Evolutionary conservation across 1,140 invertebrate species (phyloP), one percentile per base, ranked within the genome.

Genomic region (Tribolium madens): DNA sequence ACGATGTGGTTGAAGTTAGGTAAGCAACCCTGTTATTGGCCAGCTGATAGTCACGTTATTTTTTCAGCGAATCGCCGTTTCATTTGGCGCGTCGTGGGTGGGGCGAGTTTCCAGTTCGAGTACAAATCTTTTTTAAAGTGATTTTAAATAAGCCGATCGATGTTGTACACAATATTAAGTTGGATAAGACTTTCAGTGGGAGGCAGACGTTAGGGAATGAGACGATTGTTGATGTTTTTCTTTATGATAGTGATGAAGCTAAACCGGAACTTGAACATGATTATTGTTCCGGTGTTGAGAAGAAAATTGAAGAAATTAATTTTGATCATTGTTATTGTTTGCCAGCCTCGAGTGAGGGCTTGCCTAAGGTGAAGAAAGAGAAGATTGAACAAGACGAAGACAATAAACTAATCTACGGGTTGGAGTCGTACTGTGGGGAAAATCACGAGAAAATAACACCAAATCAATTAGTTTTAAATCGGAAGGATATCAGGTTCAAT

Each of bases 91-190:
- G 95, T 50, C 88, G 94, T 60, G 96, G 96, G 13, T 97, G 96
- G 96, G 96, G 96, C 10, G 95, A 97, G 87, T 97, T 97, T 88
- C 93, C 94, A 0, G 87, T 96, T 12, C 87, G 92, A 76, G 90
- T 96, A 5, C 93, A 95, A 83, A 85, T 97, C 5, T 93, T 93
- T 86, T 97, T 97, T 83, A 89, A 91, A 50, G 91, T 93, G 81
- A 80, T 86, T 2, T 83, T 91, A 7, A 95, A 97, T 83, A 94
- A 95, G 82, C 93, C 94, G 0, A 89, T 95, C 2, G 91, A 94
- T 81, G 86, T 97, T 3, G 90, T 94, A 76, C 95, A 97, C 86
- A 89, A 93, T 78, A 87, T 97, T 48, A 94, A 94, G 84, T 86
- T 97, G 52, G 95, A 97, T 85, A 89, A 92, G 79, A 93, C 93